Evolutionary conservation across 2,888 invertebrate genomes (phyloP), one percentile per base, ranked within the genome.

Genomic region (Drosophila cyrtoloma): DNA sequence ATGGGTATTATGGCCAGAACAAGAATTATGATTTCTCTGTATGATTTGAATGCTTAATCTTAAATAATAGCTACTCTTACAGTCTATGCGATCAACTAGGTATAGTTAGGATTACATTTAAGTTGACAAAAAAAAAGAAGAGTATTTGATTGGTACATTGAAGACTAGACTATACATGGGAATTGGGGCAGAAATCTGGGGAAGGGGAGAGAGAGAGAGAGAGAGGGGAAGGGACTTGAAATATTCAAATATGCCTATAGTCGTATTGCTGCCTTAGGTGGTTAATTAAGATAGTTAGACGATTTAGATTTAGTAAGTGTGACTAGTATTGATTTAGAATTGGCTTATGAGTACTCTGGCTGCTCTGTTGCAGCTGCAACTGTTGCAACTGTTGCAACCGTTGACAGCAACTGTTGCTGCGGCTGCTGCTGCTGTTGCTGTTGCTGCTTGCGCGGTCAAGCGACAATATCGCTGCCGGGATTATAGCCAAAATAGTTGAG

Each of bases 401-500:
- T 28, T 69, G 60, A 22, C 39, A 22, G 63, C 37, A 58, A 42
- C n/a, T 42, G 57, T 58, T 53, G 59, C 44, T 32, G 30, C 22
- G 71, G 66, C 62, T 76, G 65, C 59, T 74, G 75, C 44, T 32
- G n/a, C 2, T 44, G 42, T 1, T 44, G 44, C 19, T 63, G 69
- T n/a, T 35, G 71, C 19, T 69, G 75, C 74, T 77, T 78, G 51
- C 75, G 79, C 75, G 91, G 93, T 94, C 93, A 94, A 87, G 94
- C 93, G 81, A 93, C 92, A 76, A 94, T 93, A 72, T 94, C 94
- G 74, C 86, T 93, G 42, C 90, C 91, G 26, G 92, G 79, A 86
- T 91, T 93, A 65, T 93, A 93, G 56, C 93, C 91, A 86, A 93
- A 93, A 83, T 94, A 94, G 72, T 93, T 94, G 64, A 93, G 90